Conservation (phyloP, 2,888 invertebrate genomes). For the Athalia rosae region DNA sequence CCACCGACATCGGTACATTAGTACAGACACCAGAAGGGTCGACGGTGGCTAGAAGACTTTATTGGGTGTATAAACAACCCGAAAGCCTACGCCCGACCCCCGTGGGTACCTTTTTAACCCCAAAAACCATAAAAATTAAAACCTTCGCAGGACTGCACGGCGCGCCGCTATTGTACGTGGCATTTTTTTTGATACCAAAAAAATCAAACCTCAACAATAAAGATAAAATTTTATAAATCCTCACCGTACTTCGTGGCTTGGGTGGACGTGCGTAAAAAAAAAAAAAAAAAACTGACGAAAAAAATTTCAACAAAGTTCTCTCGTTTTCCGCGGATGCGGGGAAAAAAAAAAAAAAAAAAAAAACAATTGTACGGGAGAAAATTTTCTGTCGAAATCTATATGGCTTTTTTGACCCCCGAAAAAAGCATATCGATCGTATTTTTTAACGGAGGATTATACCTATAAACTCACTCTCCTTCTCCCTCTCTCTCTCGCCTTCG, state of each 20-base stretch:
- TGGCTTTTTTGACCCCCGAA: slow-evolving; percentile 36
- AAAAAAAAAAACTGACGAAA: slow-evolving; percentile 29
- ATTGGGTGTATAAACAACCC: slow-evolving; percentile 44
- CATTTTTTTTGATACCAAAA: slow-evolving; percentile 55
- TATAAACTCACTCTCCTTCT: slow-evolving; percentile 25
- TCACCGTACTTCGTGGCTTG: slow-evolving; percentile 24
- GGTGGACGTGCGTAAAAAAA: background rate
- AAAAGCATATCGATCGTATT: slow-evolving; percentile 44
- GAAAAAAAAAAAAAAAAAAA: slow-evolving; percentile 17
- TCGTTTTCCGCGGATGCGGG: slow-evolving; percentile 14
- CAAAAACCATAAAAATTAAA: slow-evolving; percentile 67
- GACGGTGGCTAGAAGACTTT: slow-evolving; percentile 45
- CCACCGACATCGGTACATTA: slow-evolving; percentile 46
- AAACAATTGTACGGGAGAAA: too few species aligned
- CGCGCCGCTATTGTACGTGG: slow-evolving; percentile 55
- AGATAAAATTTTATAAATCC: slow-evolving; percentile 46
- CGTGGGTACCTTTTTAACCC: slow-evolving; percentile 57
- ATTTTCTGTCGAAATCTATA: slow-evolving; percentile 35
- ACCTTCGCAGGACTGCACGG: slow-evolving; percentile 55
- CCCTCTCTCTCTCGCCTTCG: too few species aligned
- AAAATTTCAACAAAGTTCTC: slow-evolving; percentile 13
- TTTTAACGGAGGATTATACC: slow-evolving; percentile 33
- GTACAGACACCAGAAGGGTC: slow-evolving; percentile 47
- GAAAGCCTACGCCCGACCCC: slow-evolving; percentile 37
- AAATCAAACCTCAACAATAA: slow-evolving; percentile 59